Evolutionary conservation across 2,113 vertebrate genomes (phyloP).

Genomic region (Odontesthes bonariensis): DNA sequence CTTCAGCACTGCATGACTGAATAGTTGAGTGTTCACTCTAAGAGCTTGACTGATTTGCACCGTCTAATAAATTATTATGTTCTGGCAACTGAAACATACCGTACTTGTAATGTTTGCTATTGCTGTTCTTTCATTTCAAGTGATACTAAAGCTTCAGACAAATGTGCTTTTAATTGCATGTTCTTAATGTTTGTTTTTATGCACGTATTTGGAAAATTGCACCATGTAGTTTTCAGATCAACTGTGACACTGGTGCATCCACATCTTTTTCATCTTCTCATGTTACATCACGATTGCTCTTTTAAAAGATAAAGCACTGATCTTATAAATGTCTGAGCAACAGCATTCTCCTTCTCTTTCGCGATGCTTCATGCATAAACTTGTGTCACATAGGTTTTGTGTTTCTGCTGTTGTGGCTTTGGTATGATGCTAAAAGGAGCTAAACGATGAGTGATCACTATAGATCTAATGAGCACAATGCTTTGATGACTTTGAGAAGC

Average conservation of each 20-base stretch:
- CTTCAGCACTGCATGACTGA: not conserved
- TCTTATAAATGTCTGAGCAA: not conserved
- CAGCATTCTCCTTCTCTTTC: not conserved
- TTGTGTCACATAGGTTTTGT: not conserved
- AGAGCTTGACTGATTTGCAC: too few species aligned
- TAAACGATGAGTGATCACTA: not conserved
- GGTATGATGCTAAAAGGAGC: constrained; percentile 21
- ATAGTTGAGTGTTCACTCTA: not conserved
- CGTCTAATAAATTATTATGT: too few species aligned
- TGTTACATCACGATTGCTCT: not conserved
- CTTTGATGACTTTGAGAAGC: constrained; percentile 42
- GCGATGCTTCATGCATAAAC: too few species aligned
- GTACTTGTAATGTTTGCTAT: too few species aligned
- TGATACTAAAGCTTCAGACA: too few species aligned
- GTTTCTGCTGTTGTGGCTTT: not conserved
- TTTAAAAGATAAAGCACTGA: not conserved
- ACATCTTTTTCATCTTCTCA: too few species aligned
- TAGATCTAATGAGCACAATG: constrained; percentile 6
- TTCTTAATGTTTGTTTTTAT: not conserved
- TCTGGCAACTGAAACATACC: too few species aligned
- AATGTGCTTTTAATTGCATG: too few species aligned
- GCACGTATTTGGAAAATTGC: not conserved
- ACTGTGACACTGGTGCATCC: not conserved
- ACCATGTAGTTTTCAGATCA: not conserved
- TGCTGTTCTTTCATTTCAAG: too few species aligned